Percentiles rank a stretch among this genome's conserved stretches.
Conservation (phyloP, 2,797 vertebrate species). For the Sebastes oblongus region DNA sequence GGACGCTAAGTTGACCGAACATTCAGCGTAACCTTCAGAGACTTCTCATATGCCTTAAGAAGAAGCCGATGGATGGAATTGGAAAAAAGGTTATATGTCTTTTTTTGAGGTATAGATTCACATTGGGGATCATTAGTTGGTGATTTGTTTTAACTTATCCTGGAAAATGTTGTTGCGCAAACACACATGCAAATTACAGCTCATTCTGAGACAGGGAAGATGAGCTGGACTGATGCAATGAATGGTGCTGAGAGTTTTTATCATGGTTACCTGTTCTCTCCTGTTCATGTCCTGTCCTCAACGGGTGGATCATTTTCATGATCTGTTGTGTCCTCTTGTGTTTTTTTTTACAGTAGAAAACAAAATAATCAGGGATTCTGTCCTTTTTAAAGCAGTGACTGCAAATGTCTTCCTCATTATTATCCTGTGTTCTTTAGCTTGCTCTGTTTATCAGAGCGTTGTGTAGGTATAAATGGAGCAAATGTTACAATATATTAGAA, state of each 20-base stretch:
- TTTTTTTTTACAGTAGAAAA: not conserved
- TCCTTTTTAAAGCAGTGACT: not conserved
- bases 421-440: not conserved
- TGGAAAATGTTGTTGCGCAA: conserved; percentile 5
- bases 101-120: conserved; percentile 1
- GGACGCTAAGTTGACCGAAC: conserved; percentile 80
- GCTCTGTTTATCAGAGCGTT: not conserved
- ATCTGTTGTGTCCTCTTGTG: not conserved
- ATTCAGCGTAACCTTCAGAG: conserved; percentile 17
- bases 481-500: not conserved
- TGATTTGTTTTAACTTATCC: conserved; percentile 4
- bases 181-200: not conserved
- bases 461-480: not conserved
- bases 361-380: conserved; percentile 1
- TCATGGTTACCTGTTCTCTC: not conserved
- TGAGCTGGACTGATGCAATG: not conserved
- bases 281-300: conserved; percentile 3
- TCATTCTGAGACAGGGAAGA: not conserved
- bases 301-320: not conserved
- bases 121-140: not conserved
- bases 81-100: not conserved
- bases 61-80: not conserved
- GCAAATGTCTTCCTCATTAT: conserved; percentile 36
- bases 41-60: conserved; percentile 63
- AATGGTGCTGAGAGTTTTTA: conserved; percentile 8